phyloP scores from a whole-genome alignment of 1,140 invertebrate genomes.

The Centruroides sculpturatus region DNA sequence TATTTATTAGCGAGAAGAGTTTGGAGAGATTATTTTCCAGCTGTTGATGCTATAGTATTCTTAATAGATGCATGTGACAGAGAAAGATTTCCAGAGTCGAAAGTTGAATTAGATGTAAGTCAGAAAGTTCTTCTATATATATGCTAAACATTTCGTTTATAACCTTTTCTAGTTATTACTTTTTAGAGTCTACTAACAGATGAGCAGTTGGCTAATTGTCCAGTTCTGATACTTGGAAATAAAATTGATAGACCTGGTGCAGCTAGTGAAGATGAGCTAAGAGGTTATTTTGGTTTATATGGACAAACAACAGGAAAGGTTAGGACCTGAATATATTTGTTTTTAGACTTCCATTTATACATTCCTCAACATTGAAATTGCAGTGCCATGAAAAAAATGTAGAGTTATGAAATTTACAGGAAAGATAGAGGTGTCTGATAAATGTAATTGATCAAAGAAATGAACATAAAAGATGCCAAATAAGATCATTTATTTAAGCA shows the following conservation, averaged over 20 bases:
- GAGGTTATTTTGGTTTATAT: slow-evolving; percentile 81
- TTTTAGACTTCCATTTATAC: background rate
- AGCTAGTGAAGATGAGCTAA: slow-evolving; percentile 91
- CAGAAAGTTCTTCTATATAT: background rate
- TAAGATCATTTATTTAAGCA: too few relatives aligned
- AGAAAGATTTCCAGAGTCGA: slow-evolving; percentile 77
- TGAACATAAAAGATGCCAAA: too few relatives aligned
- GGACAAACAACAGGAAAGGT: slow-evolving; percentile 96
- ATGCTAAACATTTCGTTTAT: background rate
- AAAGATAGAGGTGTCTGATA: too few relatives aligned
- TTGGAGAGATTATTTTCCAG: slow-evolving; percentile 99
- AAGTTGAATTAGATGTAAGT: slow-evolving; percentile 42
- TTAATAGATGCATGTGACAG: slow-evolving; percentile 90
- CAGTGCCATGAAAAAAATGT: too few relatives aligned
- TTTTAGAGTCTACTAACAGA: slow-evolving; percentile 66
- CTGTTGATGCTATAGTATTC: slow-evolving; percentile 99
- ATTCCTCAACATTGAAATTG: too few relatives aligned
- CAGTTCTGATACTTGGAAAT: slow-evolving; percentile 93
- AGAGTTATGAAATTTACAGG: too few relatives aligned
- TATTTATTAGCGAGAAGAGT: slow-evolving; percentile 62
- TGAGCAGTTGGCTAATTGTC: slow-evolving; percentile 89
- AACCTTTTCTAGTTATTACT: background rate
- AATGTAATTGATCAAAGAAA: too few relatives aligned
- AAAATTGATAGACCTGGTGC: slow-evolving; percentile 97
- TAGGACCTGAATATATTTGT: slow-evolving; percentile 12